Conservation (phyloP, 2,113 vertebrate genomes). For the Gymnarchus niloticus region DNA sequence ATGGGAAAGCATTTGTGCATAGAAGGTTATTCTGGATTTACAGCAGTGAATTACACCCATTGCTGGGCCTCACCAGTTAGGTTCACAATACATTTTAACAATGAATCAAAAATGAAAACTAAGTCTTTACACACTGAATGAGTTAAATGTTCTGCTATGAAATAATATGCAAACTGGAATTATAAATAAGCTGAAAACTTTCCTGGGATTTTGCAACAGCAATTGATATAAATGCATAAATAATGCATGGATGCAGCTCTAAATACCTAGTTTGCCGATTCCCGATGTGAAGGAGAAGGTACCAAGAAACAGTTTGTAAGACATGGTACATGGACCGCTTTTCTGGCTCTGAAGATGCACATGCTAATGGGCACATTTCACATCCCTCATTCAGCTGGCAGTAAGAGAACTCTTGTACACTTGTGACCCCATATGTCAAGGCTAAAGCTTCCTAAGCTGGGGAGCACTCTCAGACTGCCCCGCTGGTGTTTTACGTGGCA, state of each 20-base stretch:
- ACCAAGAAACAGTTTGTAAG: neutral
- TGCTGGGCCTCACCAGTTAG: neutral
- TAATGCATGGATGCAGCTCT: neutral
- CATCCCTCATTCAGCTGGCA: neutral
- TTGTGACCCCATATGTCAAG: neutral
- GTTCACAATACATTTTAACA: neutral
- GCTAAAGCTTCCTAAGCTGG: neutral
- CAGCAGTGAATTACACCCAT: neutral
- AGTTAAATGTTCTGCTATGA: neutral
- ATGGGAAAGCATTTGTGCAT: neutral
- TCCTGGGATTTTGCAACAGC: neutral
- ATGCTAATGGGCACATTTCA: neutral
- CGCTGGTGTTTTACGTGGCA: constrained; percentile 43
- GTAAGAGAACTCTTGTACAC: neutral
- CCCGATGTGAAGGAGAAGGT: neutral
- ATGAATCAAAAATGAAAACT: neutral
- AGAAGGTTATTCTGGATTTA: neutral
- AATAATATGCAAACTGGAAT: neutral
- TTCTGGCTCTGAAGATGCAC: neutral
- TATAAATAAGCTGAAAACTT: neutral
- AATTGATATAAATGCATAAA: too few species aligned
- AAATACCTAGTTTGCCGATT: neutral
- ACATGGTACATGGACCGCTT: neutral
- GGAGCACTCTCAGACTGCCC: constrained; percentile 2
- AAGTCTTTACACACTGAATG: too few species aligned